Conservation (phyloP, 2,113 vertebrate species). For the Macrotus californicus region DNA sequence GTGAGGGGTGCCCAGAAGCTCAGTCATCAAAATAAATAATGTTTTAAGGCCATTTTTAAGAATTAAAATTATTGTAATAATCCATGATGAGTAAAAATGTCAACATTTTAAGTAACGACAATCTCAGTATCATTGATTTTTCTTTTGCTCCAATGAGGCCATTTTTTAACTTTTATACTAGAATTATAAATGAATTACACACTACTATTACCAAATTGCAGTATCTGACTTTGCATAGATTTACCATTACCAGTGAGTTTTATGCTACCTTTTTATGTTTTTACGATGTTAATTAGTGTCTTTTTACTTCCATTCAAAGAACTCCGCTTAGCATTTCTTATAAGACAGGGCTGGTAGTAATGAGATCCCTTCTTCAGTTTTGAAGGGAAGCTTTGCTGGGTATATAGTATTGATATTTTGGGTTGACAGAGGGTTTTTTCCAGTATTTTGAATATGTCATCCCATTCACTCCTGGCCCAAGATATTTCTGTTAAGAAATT, state of each 20-base stretch:
- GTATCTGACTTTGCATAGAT: not conserved
- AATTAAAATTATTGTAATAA: not conserved
- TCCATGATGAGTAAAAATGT: not conserved
- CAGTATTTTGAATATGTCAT: not conserved
- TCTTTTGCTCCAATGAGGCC: not conserved
- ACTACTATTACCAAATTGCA: not conserved
- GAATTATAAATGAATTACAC: not conserved
- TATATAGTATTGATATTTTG: not conserved
- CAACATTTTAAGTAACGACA: not conserved
- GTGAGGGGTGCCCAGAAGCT: not conserved
- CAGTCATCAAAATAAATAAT: not conserved
- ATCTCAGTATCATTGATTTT: not conserved
- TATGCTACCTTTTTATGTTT: not conserved
- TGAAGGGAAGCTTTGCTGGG: not conserved
- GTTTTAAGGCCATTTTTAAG: not conserved
- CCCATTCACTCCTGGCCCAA: not conserved
- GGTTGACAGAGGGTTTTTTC: not conserved
- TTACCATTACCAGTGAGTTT: not conserved
- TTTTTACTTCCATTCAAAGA: not conserved
- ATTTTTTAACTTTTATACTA: not conserved
- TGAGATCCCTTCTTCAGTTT: not conserved
- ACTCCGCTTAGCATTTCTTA: not conserved
- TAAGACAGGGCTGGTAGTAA: not conserved
- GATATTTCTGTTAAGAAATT: not conserved
- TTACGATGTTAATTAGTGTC: not conserved